Base-by-base conservation (phyloP, 1,140 invertebrate species). In the Drosophila lacteicornis region DNA sequence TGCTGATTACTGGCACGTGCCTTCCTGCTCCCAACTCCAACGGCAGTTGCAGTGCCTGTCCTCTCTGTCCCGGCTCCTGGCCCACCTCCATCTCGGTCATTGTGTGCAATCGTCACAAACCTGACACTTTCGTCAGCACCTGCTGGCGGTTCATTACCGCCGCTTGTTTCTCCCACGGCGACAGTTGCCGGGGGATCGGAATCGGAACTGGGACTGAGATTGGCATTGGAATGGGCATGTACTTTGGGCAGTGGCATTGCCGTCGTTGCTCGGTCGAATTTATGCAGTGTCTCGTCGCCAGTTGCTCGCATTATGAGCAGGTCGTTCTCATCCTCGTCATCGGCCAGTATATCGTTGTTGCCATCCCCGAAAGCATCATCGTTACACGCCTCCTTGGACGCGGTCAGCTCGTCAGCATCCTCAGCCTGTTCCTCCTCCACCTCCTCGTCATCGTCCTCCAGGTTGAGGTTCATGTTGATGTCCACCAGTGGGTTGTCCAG, bases 401-500 rank as follows among this genome's bases (percentile, higher is more conserved):
- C 60, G 45, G 65, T 22, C 38, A 69, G 47, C 40, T 51, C 65
- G 15, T 36, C 42, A 59, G 63, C 22, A 27, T 7, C 46, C 13
- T 58, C 38, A n/a, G 38, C 69, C 6, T 42, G 22, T 15, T 58
- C 67, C 5, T 77, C 80, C 0, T 73, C 88, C 5, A 71, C 90
- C 0, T 70, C 85, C 0, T 84, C 75, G 5, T 88, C 85, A 8
- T 80, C 71, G 42, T 77, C 60, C 45, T 61, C 66, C 53, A 75
- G 66, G 73, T 92, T 92, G 50, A 91, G 77, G 58, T 92, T 92
- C 88, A 88, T 92, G 83, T 80, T 91, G 22, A 92, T 84, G 77
- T 91, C 79, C 50, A 92, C 86, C 74, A 92, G 61, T 19, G 91
- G 88, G 80, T 92, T 92, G 76, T 93, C 93, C 13, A 83, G 77